Base-by-base conservation (phyloP, 2,888 invertebrate genomes). In the Litoditis marina region DNA sequence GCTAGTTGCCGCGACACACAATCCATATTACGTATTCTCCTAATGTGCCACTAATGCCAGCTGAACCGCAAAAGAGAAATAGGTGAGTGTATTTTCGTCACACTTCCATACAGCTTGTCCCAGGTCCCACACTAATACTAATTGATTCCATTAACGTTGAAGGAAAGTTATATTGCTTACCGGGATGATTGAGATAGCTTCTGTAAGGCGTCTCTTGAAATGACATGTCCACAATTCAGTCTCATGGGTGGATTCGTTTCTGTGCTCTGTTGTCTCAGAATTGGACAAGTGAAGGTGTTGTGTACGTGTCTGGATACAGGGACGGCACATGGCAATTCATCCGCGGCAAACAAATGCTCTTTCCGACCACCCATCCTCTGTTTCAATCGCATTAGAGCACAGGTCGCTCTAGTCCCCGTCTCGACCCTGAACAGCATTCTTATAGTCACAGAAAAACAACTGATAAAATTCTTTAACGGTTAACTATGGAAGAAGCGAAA, bases 201-300 rank as follows among this genome's bases (percentile, higher is more conserved):
- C 95, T 85, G 91, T 91, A 98, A 88, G 49, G 98, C 98, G 86
- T 99, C 98, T 74, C 91, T 88, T 2, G 94, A 94, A 80, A 98
- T 96, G 66, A 96, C 95, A 86, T 98, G 98, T 2, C 98, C 98
- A 85, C 98, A 98, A 2, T 92, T 89, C 67, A 98, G 87, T 72
- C 93, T 88, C 90, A 98, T 94, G 19, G 98, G 96, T 61, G 98
- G 98, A 87, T 98, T 98, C 76, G 88, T 88, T 76, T 94, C 93
- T 0, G 92, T 91, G 49, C 92, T 92, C 84, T 96, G 96, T 83
- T 95, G 95, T 60, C 95, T 88, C 66, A 98, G 87, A 81, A 98
- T 98, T 8, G 98, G 98, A 84, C 98, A 99, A 27, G 96, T 94
- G 86, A 98, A 98, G 83, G 95, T 91, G 6, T 95, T 96, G 86